Base-by-base conservation (phyloP, 2,113 vertebrate genomes). In the Microtus ochrogaster region DNA sequence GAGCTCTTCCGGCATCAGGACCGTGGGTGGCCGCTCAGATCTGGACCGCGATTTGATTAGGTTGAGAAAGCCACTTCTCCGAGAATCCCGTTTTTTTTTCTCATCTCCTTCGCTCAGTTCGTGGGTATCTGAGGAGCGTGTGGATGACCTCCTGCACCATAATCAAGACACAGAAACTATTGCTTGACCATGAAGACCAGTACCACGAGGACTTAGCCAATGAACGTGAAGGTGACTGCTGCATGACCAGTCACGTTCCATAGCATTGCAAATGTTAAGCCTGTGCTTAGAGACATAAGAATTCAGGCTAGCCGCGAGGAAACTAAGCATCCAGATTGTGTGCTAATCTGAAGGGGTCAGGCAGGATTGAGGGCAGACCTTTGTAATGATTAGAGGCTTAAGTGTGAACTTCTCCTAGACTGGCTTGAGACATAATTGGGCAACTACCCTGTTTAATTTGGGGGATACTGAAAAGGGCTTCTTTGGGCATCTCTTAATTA, bases 31-130 rank as follows among this genome's bases (percentile, higher is more conserved):
- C 58, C 99, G 99, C 93, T 99, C 99, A 0, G 99, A 98, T 97
- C 99, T 99, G 92, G 99, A 99, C 83, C 99, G 99, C 2, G 99
- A 99, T 96, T 99, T 99, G 96, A 99, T 99, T 88, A 99, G 99
- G 93, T 99, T 99, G 11, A 99, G 99, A 97, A 99, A 99, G 96
- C 99, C 99, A 22, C 99, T 99, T 97, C 99, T 99, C 83, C 99
- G 98, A 39, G 99, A 99, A 74, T 99, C 99, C 55, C 99, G 99
- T 97, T 99, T 99, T 98, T 99, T 99, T 98, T 99, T 99, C 94
- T 99, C 99, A n/a, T 99, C 99, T 30, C 98, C 98, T 63, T 99
- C 99, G 1, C 96, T 98, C n/a, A 98, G 98, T 55, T 99, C 99
- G 0, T 99, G 98, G 96, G 98, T 97, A n/a, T 99, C 99, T 0